Evolutionary conservation across 2,888 invertebrate species (phyloP).

Genomic region (Pachydiplax longipennis): DNA sequence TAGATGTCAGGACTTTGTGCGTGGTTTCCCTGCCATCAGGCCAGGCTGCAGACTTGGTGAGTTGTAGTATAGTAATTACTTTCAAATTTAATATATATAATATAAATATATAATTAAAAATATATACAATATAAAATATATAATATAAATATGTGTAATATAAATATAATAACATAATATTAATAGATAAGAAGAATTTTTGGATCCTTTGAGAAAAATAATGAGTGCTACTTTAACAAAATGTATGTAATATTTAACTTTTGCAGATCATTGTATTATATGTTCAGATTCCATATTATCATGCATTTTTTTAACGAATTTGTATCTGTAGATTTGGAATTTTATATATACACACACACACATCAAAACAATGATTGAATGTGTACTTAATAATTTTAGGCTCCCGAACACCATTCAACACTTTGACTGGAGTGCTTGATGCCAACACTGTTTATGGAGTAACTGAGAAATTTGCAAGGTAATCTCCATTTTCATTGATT

Average conservation of each 20-base stretch:
- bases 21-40: conserved; percentile 85
- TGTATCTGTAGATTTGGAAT: too few relatives aligned
- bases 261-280: background rate
- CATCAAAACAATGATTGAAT: too few relatives aligned
- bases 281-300: background rate
- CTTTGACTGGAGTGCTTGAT: conserved; percentile 84
- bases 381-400: conserved; percentile 62
- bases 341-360: too few relatives aligned
- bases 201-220: too few relatives aligned
- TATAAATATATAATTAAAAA: too few relatives aligned
- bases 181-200: too few relatives aligned
- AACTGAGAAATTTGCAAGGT: conserved; percentile 81
- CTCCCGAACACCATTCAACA: conserved; percentile 84
- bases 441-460: conserved; percentile 91
- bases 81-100: background rate
- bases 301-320: too few relatives aligned
- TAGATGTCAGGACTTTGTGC: conserved; percentile 87
- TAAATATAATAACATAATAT: too few relatives aligned
- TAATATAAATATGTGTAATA: too few relatives aligned
- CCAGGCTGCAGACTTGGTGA: conserved; percentile 87
- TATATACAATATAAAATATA: too few relatives aligned
- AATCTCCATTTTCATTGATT: conserved; percentile 50
- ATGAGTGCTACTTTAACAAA: too few relatives aligned
- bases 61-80: conserved; percentile 50
- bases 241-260: too few relatives aligned